phyloP scores from a whole-genome alignment of 1,140 invertebrate genomes.

The Calycopis cecrops region DNA sequence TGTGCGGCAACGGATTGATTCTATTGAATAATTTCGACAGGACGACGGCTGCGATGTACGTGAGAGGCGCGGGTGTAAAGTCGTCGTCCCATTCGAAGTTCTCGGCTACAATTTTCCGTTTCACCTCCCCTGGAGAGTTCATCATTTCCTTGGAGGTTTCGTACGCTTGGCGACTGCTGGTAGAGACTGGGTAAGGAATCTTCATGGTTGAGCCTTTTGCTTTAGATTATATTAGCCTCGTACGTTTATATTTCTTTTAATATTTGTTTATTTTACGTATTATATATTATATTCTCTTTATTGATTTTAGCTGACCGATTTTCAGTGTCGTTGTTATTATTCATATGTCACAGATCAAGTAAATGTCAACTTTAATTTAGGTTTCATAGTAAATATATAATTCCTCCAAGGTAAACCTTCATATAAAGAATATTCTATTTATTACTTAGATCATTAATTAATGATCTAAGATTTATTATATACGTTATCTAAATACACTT shows the following conservation, averaged over 20 bases:
- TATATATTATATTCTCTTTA: not conserved
- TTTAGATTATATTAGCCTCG: too few relatives aligned
- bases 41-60: slow-evolving; percentile 42
- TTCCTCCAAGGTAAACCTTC: too few relatives aligned
- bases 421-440: too few relatives aligned
- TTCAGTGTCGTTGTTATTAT: too few relatives aligned
- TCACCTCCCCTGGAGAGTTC: slow-evolving; percentile 37
- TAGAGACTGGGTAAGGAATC: slow-evolving; percentile 54
- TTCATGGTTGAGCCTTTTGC: slow-evolving; percentile 40
- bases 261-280: slow-evolving; percentile 4
- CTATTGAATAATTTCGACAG: slow-evolving; percentile 55
- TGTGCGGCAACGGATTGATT: slow-evolving; percentile 51
- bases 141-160: slow-evolving; percentile 39
- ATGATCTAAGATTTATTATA: too few relatives aligned
- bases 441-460: too few relatives aligned
- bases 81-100: slow-evolving; percentile 65
- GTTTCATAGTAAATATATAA: too few relatives aligned
- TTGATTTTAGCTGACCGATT: too few relatives aligned
- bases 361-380: too few relatives aligned
- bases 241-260: slow-evolving; percentile 8
- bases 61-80: slow-evolving; percentile 54
- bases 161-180: slow-evolving; percentile 47
- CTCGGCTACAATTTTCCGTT: slow-evolving; percentile 51
- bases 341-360: too few relatives aligned
- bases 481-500: too few relatives aligned